Conservation (phyloP, 2,113 vertebrate species). For the Erythrolamprus reginae region DNA sequence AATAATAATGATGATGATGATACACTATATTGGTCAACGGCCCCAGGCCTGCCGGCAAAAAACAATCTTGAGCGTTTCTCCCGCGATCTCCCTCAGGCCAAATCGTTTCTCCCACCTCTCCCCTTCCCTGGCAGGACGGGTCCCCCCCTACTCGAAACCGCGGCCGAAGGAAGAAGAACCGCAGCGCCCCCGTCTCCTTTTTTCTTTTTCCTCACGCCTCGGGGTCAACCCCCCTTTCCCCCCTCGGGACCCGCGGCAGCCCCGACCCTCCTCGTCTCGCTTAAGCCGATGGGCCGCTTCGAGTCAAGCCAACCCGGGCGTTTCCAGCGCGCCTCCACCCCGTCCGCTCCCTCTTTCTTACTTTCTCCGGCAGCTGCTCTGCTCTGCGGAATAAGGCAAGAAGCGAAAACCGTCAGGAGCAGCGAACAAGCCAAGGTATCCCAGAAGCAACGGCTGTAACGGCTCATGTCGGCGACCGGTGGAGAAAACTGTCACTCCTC, state of each 20-base stretch:
- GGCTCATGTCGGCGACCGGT: background rate
- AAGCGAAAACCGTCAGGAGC: background rate
- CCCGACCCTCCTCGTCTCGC: no score
- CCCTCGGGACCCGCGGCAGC: background rate
- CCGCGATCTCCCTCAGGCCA: background rate
- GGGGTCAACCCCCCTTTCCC: background rate
- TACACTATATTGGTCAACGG: no score
- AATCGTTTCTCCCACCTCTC: background rate
- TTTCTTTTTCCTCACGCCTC: background rate
- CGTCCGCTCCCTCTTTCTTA: rapidly evolving
- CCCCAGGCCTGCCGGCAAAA: no score
- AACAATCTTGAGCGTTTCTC: no score
- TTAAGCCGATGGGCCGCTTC: background rate
- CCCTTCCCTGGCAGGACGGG: background rate
- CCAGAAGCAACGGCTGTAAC: background rate
- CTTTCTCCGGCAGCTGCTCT: background rate
- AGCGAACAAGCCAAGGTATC: background rate
- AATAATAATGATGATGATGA: no score
- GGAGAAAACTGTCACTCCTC: no score
- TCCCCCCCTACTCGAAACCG: background rate
- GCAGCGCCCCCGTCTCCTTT: background rate
- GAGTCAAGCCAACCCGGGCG: background rate
- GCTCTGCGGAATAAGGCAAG: background rate
- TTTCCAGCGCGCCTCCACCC: rapidly evolving
- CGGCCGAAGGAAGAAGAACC: background rate